phyloP scores from a whole-genome alignment of 2,797 vertebrate genomes.

The Acipenser ruthenus region DNA sequence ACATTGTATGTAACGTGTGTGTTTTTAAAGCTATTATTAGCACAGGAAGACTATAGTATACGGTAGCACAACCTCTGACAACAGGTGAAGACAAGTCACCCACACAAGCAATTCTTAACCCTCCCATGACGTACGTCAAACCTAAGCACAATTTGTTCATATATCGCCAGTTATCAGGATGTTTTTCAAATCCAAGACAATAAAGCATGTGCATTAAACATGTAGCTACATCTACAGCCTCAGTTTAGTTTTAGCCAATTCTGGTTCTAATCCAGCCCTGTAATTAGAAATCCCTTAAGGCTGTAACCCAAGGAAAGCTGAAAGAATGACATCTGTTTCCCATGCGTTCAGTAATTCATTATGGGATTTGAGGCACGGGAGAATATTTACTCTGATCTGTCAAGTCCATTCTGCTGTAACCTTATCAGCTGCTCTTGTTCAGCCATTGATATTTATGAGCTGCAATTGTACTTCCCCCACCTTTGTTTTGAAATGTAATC shows the following conservation, averaged over 20 bases:
- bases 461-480: not conserved
- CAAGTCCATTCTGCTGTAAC: not conserved
- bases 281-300: not conserved
- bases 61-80: no score
- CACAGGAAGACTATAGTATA: no score
- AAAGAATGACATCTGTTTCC: not conserved
- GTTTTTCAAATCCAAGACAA: not conserved
- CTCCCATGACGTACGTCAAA: not conserved
- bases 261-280: not conserved
- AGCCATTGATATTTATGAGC: slow-evolving; percentile 7
- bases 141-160: not conserved
- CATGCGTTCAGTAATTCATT: not conserved
- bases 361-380: not conserved
- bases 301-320: not conserved
- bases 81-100: not conserved
- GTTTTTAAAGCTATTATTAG: no score
- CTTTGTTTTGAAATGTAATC: slow-evolving; percentile 7
- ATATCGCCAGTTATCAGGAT: slow-evolving; percentile 1
- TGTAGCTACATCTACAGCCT: not conserved
- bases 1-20: no score
- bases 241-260: not conserved
- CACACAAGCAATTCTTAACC: not conserved
- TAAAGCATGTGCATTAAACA: slow-evolving; percentile 6
- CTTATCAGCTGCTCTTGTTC: slow-evolving; percentile 3
- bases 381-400: not conserved